Base-by-base conservation (phyloP, 2,797 vertebrate species). In the Anguilla megastoma region DNA sequence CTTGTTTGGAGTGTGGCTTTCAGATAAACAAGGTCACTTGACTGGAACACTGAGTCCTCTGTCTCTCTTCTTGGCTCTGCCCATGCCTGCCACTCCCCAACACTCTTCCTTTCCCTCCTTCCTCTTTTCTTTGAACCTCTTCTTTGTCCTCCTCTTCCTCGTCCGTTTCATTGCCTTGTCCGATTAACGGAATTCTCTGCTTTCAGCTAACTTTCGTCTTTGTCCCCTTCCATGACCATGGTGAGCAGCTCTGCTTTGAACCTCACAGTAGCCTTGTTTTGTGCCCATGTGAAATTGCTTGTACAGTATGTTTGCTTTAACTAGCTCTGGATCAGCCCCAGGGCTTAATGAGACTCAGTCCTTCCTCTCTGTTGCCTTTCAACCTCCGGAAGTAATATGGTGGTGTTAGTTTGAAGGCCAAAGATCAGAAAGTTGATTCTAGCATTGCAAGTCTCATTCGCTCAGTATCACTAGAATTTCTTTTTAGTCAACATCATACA, bases 11-110 rank as follows among this genome's bases (percentile, higher is more conserved):
- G 91, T 89, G 91, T 80, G 90, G 93, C 92, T 85, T n/a, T 92
- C 89, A 90, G 91, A 89, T 94, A 92, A 95, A 93, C 91, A 90
- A 89, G 94, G 89, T 96, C 94, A 95, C 92, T 94, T 96, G 94
- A 95, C 93, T 94, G 87, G 88, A 94, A 95, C 95, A 95, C 89
- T 92, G 92, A 88, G 58, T 90, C 88, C 90, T 94, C 92, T 95
- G 92, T 95, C 90, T 92, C 89, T 92, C 88, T 90, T 87, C 88
- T 87, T 89, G 91, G 91, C 91, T 79, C 69, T 14, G 1, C 79
- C 87, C 87, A 88, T 58, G 30, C 58, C 88, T 63, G 71, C 80
- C 76, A 21, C 82, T 69, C 88, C 60, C 50, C 21, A 54, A 74
- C 69, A 7, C 16, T 66, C 45, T 91, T n/a, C 45, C 84, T 24